Evolutionary conservation across 2,888 invertebrate species (phyloP).

Genomic region (Macrophya annulata): DNA sequence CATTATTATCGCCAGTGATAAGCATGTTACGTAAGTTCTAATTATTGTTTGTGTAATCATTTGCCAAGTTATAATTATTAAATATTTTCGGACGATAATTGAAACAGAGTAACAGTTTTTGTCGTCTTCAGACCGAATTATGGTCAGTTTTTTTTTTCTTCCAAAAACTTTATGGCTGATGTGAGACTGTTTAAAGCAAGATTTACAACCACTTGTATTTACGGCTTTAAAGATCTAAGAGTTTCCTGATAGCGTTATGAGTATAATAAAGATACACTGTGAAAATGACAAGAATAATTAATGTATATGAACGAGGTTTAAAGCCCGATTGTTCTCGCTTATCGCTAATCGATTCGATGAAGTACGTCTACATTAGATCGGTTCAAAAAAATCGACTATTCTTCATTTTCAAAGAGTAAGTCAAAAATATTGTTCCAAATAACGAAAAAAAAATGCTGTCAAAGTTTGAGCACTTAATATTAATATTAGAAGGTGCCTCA

Average conservation of each 20-base stretch:
- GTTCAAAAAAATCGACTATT: no score
- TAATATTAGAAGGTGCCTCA: no score
- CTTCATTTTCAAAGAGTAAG: no score
- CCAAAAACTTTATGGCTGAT: not conserved
- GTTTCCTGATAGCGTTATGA: not conserved
- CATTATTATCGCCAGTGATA: conserved; percentile 69
- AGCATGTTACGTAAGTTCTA: conserved; percentile 70
- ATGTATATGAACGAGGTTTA: not conserved
- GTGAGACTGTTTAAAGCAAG: no score
- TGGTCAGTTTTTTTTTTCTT: not conserved
- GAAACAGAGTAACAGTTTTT: not conserved
- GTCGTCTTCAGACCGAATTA: no score
- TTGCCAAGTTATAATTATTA: not conserved
- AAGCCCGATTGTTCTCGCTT: not conserved
- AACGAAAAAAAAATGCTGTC: no score
- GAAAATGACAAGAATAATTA: not conserved
- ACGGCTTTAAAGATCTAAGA: not conserved
- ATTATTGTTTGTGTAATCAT: not conserved
- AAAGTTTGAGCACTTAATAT: no score
- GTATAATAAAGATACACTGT: not conserved
- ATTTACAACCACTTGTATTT: not conserved
- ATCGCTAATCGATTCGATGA: not conserved
- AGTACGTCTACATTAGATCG: not conserved
- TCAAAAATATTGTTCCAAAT: no score
- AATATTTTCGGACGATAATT: not conserved